Conservation (phyloP, 2,888 invertebrate genomes). For the Trilocha varians region DNA sequence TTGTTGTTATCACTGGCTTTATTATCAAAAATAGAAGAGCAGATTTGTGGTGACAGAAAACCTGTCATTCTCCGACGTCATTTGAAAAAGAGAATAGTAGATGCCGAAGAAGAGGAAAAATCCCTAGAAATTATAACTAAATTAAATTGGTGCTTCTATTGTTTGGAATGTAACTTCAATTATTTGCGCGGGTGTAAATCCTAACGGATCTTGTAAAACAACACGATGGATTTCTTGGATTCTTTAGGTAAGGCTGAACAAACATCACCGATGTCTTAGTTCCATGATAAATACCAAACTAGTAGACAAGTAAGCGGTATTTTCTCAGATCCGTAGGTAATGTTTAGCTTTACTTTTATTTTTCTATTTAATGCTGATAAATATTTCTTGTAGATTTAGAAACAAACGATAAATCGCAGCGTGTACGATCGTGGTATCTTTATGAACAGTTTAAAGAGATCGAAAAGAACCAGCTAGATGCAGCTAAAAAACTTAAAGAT, state of each 20-base stretch:
- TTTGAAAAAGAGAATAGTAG: neutral
- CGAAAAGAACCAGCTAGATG: slow-evolving; percentile 49
- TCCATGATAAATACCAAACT: too few species aligned
- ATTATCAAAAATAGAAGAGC: too few species aligned
- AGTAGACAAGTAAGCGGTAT: neutral
- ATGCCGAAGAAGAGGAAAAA: neutral
- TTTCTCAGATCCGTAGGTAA: neutral
- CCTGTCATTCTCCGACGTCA: neutral
- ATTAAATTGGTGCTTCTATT: neutral
- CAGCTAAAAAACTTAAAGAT: slow-evolving; percentile 41
- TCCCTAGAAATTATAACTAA: neutral
- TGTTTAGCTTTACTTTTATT: neutral
- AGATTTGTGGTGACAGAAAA: too few species aligned
- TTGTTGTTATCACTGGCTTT: too few species aligned
- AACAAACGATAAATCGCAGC: slow-evolving; percentile 39
- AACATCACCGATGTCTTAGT: too few species aligned
- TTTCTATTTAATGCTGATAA: neutral
- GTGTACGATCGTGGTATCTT: slow-evolving; percentile 60
- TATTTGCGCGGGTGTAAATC: slow-evolving; percentile 2
- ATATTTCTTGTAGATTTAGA: slow-evolving; percentile 36
- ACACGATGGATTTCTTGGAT: slow-evolving; percentile 52
- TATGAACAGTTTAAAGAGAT: slow-evolving; percentile 61
- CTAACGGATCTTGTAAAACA: neutral
- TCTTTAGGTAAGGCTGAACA: slow-evolving; percentile 34
- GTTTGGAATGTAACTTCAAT: neutral